Evolutionary conservation across 2,888 invertebrate genomes (phyloP).

Genomic region (Acholoe squamosa): DNA sequence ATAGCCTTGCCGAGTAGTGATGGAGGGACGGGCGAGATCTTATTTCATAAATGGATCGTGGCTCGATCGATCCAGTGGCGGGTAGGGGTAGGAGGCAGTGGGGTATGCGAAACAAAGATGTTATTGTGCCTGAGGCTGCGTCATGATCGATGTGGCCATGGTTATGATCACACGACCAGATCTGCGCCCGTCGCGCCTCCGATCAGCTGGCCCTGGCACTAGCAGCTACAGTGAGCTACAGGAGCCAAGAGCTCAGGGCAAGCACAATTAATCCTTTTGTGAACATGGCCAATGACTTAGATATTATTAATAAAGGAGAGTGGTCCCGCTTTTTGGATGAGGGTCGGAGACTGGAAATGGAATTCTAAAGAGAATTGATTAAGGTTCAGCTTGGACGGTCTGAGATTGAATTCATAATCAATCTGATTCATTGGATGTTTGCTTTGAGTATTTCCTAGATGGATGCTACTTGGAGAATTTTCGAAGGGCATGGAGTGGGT

Average conservation of each 20-base stretch:
- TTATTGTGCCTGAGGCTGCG: constrained; percentile 45
- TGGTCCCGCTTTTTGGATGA: background rate
- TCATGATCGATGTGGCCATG: constrained; percentile 41
- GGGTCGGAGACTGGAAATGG: background rate
- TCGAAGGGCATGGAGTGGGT: background rate
- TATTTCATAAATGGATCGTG: constrained; percentile 54
- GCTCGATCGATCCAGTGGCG: constrained; percentile 14
- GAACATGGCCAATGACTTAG: background rate
- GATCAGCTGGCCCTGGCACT: background rate
- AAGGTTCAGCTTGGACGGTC: background rate
- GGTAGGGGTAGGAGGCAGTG: background rate
- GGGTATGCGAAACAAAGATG: constrained; percentile 59
- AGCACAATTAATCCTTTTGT: constrained; percentile 31
- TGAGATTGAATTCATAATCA: background rate
- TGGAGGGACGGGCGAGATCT: constrained; percentile 23
- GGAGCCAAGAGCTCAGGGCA: background rate
- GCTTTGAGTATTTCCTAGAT: background rate
- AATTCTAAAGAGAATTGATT: background rate
- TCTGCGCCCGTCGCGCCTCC: background rate
- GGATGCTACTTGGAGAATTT: background rate
- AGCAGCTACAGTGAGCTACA: background rate
- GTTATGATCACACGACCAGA: constrained; percentile 52
- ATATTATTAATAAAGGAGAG: background rate
- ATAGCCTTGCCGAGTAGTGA: constrained; percentile 1
- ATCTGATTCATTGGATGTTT: background rate